Percentiles rank a stretch among this genome's conserved stretches.
phyloP scores from a whole-genome alignment of 2,888 invertebrate species.

The Acanthosoma haemorrhoidale region DNA sequence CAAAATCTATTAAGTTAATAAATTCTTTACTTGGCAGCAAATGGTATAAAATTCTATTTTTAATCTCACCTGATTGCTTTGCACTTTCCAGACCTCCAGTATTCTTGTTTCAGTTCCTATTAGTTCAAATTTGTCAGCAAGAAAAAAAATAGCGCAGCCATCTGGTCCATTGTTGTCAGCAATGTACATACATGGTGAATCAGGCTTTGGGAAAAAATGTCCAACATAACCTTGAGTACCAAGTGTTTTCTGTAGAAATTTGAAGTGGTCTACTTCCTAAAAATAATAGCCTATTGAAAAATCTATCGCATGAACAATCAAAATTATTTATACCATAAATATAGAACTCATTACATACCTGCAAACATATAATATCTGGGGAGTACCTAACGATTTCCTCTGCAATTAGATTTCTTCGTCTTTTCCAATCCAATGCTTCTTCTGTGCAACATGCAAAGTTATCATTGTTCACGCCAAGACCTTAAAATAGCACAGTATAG shows the following conservation, averaged over 20 bases:
- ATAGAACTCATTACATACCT: constrained; percentile 49
- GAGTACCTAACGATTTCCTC: constrained; percentile 64
- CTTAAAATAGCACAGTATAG: constrained; percentile 52
- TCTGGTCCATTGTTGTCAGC: constrained; percentile 69
- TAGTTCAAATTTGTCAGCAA: constrained; percentile 57
- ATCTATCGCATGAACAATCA: too few relatives aligned
- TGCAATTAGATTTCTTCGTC: constrained; percentile 59
- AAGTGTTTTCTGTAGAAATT: constrained; percentile 58
- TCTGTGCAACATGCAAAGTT: constrained; percentile 66
- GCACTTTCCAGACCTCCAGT: constrained; percentile 66
- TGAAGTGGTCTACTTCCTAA: constrained; percentile 70
- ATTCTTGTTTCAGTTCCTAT: constrained; percentile 55
- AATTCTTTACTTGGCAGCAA: too few relatives aligned
- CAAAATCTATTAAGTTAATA: too few relatives aligned
- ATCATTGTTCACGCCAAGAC: constrained; percentile 63
- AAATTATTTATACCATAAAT: background rate
- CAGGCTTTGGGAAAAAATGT: constrained; percentile 68
- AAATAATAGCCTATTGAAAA: constrained; percentile 35
- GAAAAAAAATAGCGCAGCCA: constrained; percentile 71
- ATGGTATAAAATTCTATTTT: too few relatives aligned
- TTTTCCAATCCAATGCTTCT: constrained; percentile 64
- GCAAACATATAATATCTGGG: constrained; percentile 66
- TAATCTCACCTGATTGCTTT: constrained; percentile 61
- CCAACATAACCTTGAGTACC: constrained; percentile 62
- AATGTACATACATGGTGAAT: constrained; percentile 68